phyloP scores from a whole-genome alignment of 1,140 invertebrate species.

The Brevipalpus yothersi region DNA sequence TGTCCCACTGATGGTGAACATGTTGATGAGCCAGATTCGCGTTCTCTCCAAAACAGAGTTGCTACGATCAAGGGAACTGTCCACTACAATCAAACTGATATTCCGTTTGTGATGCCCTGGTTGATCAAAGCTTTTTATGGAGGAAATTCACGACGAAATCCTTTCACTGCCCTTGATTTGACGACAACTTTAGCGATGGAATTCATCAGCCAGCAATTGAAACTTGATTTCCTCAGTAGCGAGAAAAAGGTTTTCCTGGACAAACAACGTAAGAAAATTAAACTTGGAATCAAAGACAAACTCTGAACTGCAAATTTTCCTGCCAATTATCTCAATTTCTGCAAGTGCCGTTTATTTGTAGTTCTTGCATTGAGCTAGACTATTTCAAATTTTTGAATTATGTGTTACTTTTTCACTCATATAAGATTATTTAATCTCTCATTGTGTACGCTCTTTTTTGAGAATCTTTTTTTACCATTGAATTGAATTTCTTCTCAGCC shows the following conservation, averaged over 20 bases:
- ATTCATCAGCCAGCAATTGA: slow-evolving; percentile 21
- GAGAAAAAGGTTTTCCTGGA: slow-evolving; percentile 2
- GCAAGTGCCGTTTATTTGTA: too few relatives aligned
- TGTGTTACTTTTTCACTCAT: too few relatives aligned
- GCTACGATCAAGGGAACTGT: slow-evolving; percentile 25
- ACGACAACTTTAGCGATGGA: slow-evolving; percentile 16
- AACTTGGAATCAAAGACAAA: slow-evolving; percentile 4
- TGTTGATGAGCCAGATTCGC: slow-evolving; percentile 1
- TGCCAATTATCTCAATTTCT: too few relatives aligned
- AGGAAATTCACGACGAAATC: slow-evolving; percentile 18
- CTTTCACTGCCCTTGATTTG: slow-evolving; percentile 19
- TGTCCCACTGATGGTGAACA: slow-evolving; percentile 6
- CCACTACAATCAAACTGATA: slow-evolving; percentile 25
- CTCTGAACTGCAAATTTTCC: not conserved
- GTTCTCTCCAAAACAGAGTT: slow-evolving; percentile 15
- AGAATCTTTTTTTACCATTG: too few relatives aligned
- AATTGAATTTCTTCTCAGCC: too few relatives aligned
- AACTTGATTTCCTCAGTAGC: slow-evolving; percentile 14
- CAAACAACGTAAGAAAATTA: slow-evolving; percentile 3
- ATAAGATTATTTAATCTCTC: too few relatives aligned
- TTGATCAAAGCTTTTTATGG: slow-evolving; percentile 18
- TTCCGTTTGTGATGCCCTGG: slow-evolving; percentile 21
- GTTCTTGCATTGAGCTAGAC: too few relatives aligned
- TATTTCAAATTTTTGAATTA: too few relatives aligned
- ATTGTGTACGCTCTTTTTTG: too few relatives aligned